phyloP scores from a whole-genome alignment of 2,797 vertebrate species.

The Lacerta agilis region DNA sequence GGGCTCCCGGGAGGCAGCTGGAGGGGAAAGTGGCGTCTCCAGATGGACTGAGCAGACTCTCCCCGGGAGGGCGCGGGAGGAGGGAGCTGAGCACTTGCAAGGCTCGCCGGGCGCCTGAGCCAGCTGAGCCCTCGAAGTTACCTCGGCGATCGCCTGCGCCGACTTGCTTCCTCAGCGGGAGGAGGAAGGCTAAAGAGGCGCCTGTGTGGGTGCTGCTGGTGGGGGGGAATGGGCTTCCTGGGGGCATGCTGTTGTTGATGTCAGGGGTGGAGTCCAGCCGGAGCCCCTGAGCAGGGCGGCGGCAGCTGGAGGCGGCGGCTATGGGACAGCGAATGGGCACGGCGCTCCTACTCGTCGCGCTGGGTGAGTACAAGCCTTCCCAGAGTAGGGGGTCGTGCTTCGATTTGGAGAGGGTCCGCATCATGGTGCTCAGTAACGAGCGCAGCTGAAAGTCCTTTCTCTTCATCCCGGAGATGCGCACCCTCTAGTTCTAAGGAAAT shows the following conservation, averaged over 20 bases:
- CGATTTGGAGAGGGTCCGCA: too few relatives aligned
- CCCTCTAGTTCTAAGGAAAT: too few relatives aligned
- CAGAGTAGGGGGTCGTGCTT: neutral
- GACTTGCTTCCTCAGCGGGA: neutral
- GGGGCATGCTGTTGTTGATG: neutral
- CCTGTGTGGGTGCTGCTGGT: neutral
- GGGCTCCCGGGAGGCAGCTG: neutral
- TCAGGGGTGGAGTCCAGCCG: constrained; percentile 25
- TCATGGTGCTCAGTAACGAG: too few relatives aligned
- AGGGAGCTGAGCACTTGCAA: neutral
- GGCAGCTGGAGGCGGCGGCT: neutral
- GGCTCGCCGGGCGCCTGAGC: neutral
- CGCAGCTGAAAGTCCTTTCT: neutral
- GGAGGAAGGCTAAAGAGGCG: neutral
- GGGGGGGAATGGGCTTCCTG: neutral
- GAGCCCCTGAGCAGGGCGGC: neutral
- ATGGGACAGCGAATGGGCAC: constrained; percentile 4
- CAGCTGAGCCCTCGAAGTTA: neutral
- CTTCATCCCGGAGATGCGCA: neutral
- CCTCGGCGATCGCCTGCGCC: neutral
- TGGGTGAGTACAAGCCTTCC: constrained; percentile 15
- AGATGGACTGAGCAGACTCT: neutral
- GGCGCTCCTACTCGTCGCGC: constrained; percentile 4
- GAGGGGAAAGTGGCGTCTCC: neutral
- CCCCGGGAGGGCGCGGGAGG: neutral